Percentiles rank a stretch among this genome's conserved stretches.
Conservation (phyloP, 2,113 vertebrate genomes). For the Xenopus borealis region DNA sequence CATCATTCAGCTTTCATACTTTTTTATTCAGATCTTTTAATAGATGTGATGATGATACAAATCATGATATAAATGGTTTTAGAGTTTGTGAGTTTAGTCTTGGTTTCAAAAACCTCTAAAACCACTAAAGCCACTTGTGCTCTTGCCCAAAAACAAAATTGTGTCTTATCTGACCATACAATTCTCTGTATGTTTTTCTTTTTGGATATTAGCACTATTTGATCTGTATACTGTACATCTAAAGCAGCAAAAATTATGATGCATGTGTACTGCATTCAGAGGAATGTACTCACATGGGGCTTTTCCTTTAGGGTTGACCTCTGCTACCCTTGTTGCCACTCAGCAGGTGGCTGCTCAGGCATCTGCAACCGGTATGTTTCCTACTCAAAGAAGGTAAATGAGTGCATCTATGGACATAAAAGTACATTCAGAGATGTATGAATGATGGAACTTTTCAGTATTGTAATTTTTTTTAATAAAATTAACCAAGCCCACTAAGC, state of each 20-base stretch:
- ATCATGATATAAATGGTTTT: no score
- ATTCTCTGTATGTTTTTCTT: constrained; percentile 41
- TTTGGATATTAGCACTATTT: constrained; percentile 21
- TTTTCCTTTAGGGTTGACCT: constrained; percentile 78
- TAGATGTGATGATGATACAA: no score
- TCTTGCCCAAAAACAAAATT: no score
- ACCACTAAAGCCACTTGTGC: no score
- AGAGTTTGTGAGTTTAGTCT: no score
- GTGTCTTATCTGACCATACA: no score
- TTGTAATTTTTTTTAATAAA: constrained; percentile 8
- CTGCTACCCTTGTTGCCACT: constrained; percentile 86
- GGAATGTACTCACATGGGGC: constrained; percentile 45
- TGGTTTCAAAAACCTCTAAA: no score
- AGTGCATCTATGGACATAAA: constrained; percentile 26
- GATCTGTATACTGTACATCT: constrained; percentile 19
- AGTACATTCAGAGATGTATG: constrained; percentile 2
- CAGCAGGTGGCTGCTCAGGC: constrained; percentile 89
- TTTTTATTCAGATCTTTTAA: no score
- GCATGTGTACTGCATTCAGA: constrained; percentile 46
- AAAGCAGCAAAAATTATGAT: constrained; percentile 34
- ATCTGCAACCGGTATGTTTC: constrained; percentile 83
- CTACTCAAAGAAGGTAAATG: constrained; percentile 81
- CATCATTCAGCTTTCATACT: no score
- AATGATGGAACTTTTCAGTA: constrained; percentile 45
- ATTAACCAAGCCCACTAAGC: not conserved